Base-by-base conservation (phyloP, 2,888 invertebrate genomes). In the Conops quadrifasciatus region DNA sequence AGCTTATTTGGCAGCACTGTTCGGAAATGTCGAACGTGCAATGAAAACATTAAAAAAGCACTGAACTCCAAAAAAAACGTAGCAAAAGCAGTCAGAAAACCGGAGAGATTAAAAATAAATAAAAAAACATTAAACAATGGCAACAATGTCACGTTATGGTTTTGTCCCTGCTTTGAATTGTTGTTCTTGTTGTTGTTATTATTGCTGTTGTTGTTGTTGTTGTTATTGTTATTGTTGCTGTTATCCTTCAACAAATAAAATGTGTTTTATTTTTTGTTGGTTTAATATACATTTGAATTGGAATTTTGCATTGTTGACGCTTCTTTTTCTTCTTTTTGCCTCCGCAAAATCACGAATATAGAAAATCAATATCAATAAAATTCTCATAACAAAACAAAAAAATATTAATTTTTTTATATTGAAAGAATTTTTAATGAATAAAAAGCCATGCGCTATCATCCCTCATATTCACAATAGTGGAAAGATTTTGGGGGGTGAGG, bases 91-190 rank as follows among this genome's bases (percentile, higher is more conserved):
- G 16, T 26, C 28, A 30, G 28, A 30, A 59, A 30, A 15, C 9
- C 13, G 30, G 9, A 59, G 9, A n/a, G 26, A n/a, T 9, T n/a
- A 30, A 30, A n/a, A 15, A n/a, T n/a, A 26, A 16, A 58, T 21
- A n/a, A 58, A 53, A 58, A 24, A 58, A 58, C 58, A 58, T n/a
- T 24, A 16, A 16, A 64, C 47, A 47, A 64, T n/a, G 16, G 49
- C 26, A 26, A 49, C 47, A 64, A 64, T 15, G 16, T 45, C 11
- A 45, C 45, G 16, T 49, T 49, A 16, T n/a, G 15, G n/a, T 16
- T 11, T 49, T 16, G 49, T 49, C 16, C 49, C 15, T 49, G 49
- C n/a, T n/a, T n/a, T n/a, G n/a, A n/a, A n/a, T n/a, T n/a, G n/a
- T n/a, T 16, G 13, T n/a, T 45, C 45, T 15, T 7, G 16, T 49